Base-by-base conservation (phyloP, 1,140 invertebrate species). In the Drosophila ironensis region DNA sequence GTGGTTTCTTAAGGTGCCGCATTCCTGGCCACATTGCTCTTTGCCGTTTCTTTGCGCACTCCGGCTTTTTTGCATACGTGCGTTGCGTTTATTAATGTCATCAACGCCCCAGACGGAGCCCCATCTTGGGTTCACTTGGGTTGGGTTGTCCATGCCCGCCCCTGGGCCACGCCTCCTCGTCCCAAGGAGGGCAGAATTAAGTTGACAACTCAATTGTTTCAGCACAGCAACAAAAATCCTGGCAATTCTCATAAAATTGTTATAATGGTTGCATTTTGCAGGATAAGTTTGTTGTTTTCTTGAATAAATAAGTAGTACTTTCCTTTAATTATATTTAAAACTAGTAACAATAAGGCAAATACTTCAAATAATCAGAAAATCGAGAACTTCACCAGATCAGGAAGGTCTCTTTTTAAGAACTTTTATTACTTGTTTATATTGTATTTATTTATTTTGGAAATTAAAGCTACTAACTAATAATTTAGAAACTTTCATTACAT, bases 51-150 rank as follows among this genome's bases (percentile, higher is more conserved):
- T 9, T 52, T 28, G 22, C 4, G 33, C 12, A n/a, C n/a, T n/a
- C n/a, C n/a, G n/a, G n/a, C 25, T 24, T 76, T 72, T 80, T 82
- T 81, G 77, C 76, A 81, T 81, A 81, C 72, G 67, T 40, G 33
- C 61, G 48, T 71, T 76, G 61, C 77, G 52, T 77, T 82, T 82
- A 82, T 82, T 82, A 82, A 82, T 82, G 77, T 61, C 77, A 82
- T 82, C 77, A 82, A 84, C 78, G 77, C 77, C 72, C 61, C 47
- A 17, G n/a, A 37, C 20, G 16, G 17, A 28, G 28, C 19, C 27
- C 25, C 30, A 27, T 30, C 17, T 9, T 16, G 48, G 25, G 37
- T 19, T 25, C 12, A 16, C 11, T 12, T 27, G n/a, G 11, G 30
- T 33, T 33, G 4, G n/a, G 30, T 33, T 33, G n/a, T n/a, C n/a